Base-by-base conservation (phyloP, 2,113 vertebrate genomes). In the Mus pahari region DNA sequence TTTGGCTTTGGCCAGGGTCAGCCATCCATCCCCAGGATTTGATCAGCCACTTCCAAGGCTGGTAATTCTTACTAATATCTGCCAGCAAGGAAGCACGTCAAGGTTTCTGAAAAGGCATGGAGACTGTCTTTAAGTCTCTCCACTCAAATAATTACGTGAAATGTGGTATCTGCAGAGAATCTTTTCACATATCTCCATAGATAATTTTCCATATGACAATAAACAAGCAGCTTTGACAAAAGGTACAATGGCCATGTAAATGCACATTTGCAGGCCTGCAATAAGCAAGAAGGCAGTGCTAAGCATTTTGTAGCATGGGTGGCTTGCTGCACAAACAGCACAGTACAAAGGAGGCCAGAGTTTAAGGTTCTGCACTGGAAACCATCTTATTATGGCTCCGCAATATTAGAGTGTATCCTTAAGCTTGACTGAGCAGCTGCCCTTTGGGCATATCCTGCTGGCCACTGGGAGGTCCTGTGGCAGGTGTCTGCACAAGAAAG, bases 271-370 rank as follows among this genome's bases (percentile, higher is more conserved):
- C 96, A 97, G 26, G 92, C 94, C 87, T 45, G 11, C 94, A 73
- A 92, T 88, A n/a, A 92, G 97, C 96, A 50, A 89, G 3, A 62
- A 81, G 89, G 78, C 79, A 81, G 91, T 0, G 78, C 71, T 45
- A 98, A 98, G 98, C 98, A 50, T 83, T 83, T 8, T 81, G 84
- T 90, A 95, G 97, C 96, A 96, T 78, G 87, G 92, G 92, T 70
- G 97, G 73, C 73, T 86, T 83, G 81, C 60, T 96, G 42, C 96
- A 97, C 92, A 92, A 96, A 48, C 12, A 95, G 96, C 60, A 22
- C 24, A 84, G 53, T 22, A 42, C 68, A 14, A 42, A 53, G 26
- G 53, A 90, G 48, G 58, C 16, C 53, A 48, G 83, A 58, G 58
- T 36, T 75, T 31, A 6, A 28, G 60, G 17, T 26, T 87, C 75